phyloP scores from a whole-genome alignment of 2,113 vertebrate species.

The Mionectes macconnelli region DNA sequence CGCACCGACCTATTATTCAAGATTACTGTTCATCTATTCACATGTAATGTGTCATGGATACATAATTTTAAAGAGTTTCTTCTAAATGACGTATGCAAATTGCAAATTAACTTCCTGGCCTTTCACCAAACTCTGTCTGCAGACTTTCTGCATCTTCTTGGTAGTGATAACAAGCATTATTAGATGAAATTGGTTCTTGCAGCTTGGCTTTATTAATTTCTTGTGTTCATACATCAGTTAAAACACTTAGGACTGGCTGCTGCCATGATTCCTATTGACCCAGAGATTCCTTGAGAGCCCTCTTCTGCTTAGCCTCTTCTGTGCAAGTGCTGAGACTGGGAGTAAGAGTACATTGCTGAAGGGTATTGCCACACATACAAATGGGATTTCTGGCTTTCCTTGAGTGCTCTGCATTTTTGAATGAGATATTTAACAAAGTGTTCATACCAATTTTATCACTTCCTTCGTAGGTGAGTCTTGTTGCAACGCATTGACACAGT shows the following conservation, averaged over 20 bases:
- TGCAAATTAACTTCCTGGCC: conserved; percentile 45
- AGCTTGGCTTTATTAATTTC: conserved; percentile 32
- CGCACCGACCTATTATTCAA: conserved; percentile 40
- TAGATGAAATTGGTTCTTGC: conserved; percentile 11
- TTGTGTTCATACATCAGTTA: not conserved
- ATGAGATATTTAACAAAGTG: not conserved
- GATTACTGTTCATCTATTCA: conserved; percentile 50
- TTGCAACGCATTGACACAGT: not conserved
- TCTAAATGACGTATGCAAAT: conserved; percentile 57
- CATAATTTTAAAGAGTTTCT: conserved; percentile 56
- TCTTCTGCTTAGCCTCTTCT: not conserved
- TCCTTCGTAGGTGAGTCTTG: not conserved
- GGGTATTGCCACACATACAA: not conserved
- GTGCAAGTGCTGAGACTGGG: not conserved
- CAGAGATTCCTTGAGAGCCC: not conserved
- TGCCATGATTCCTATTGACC: not conserved
- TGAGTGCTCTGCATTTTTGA: not conserved
- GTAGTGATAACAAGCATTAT: conserved; percentile 3
- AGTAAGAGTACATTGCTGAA: not conserved
- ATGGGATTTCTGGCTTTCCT: not conserved
- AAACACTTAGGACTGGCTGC: not conserved
- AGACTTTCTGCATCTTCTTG: not conserved
- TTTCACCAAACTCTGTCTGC: conserved; percentile 25
- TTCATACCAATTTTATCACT: accelerated
- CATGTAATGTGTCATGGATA: conserved; percentile 49